Base-by-base conservation (phyloP, 2,888 invertebrate genomes). In the Stomorhina lunata region DNA sequence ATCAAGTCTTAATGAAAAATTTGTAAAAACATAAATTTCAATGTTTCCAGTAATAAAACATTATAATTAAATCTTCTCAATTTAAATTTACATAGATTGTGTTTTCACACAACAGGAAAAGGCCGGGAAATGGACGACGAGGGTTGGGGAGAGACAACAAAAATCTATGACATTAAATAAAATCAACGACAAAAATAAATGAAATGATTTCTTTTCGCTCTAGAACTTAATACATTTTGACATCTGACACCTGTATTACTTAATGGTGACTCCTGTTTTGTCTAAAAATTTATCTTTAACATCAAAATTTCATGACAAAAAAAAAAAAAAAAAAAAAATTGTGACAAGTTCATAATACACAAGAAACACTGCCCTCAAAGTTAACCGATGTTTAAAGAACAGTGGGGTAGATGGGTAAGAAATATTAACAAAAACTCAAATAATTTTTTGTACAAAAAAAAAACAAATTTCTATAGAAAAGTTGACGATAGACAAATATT, bases 1-100 rank as follows among this genome's bases (percentile, higher is more conserved):
- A n/a, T n/a, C n/a, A n/a, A 32, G 12, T 34, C 9, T 71, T 45
- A 61, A 68, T 61, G 66, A 66, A 55, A 73, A 73, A 40, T 72
- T 57, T 4, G 2, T 25, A 63, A 75, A 50, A 15, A 66, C 66
- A 68, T 69, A 71, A 71, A 71, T 76, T 50, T 72, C n/a, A 55
- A 20, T 61, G 68, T 50, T 29, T 65, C 50, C 63, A 55, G 48
- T 75, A 75, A 63, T 69, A 57, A 65, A 63, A 43, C 50, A 71
- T 81, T 81, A n/a, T 76, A 81, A 72, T 81, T 81, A 81, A 61
- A 66, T 32, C 32, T 61, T 43, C n/a, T n/a, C n/a, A n/a, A n/a
- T n/a, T 34, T n/a, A 6, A 72, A 80, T 80, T 80, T 77, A 53
- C 68, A 77, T 69, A 77, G 69, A 68, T 76, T 66, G 43, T 53